phyloP scores from a whole-genome alignment of 2,888 invertebrate species.

The Zaprionus bogoriensis region DNA sequence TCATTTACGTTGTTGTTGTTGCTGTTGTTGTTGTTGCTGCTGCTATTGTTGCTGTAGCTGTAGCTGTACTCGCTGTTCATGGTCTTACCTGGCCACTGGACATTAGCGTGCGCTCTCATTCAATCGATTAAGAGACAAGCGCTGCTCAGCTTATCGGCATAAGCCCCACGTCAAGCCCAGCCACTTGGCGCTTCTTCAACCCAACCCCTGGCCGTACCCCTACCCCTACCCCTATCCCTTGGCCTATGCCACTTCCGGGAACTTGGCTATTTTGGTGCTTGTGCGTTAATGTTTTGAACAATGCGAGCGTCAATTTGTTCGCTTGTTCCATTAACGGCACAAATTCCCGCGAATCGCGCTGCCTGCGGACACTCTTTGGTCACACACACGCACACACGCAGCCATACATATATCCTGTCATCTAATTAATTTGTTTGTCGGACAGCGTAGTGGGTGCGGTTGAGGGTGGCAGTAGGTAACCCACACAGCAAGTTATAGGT shows the following conservation, averaged over 20 bases:
- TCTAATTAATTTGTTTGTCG: conserved; percentile 53
- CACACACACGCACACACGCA: neutral
- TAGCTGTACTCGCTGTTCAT: conserved; percentile 11
- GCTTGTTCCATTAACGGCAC: conserved; percentile 29
- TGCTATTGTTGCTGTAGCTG: conserved; percentile 13
- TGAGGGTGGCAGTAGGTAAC: no score
- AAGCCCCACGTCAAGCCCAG: neutral
- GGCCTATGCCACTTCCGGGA: no score
- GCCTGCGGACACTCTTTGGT: neutral
- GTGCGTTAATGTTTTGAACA: conserved; percentile 48
- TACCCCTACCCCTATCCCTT: neutral
- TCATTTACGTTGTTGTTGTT: conserved; percentile 10
- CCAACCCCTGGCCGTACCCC: no score
- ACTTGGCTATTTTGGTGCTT: conserved; percentile 24
- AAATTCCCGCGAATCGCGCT: conserved; percentile 1
- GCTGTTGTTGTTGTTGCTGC: conserved; percentile 4
- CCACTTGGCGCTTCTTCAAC: no score
- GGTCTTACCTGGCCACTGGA: conserved; percentile 31
- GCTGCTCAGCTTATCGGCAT: conserved; percentile 26
- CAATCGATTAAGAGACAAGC: conserved; percentile 66
- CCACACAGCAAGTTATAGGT: conserved; percentile 56
- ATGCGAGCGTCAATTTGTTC: conserved; percentile 25
- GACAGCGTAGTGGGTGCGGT: no score
- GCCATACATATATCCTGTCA: conserved; percentile 3
- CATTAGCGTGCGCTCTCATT: conserved; percentile 63